Conservation (phyloP, 1,140 invertebrate genomes). For the Coenobita brevimanus region DNA sequence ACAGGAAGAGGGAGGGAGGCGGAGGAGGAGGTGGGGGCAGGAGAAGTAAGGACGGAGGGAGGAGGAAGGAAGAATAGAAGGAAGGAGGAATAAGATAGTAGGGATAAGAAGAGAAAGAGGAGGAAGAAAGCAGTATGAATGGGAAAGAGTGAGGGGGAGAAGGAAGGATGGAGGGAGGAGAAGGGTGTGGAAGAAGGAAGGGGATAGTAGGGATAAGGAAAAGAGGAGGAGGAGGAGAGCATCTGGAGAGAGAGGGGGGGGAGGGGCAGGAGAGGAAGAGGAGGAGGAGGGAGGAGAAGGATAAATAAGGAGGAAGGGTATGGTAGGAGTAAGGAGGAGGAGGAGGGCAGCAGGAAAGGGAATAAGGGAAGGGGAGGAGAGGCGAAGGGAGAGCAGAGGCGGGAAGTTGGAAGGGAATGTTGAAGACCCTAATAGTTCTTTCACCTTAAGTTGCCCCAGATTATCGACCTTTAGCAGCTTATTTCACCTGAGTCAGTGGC, state of each 20-base stretch:
- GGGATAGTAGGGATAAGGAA: neutral
- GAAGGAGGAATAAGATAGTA: neutral
- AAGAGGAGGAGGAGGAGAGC: neutral
- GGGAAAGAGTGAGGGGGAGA: neutral
- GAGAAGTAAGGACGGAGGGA: neutral
- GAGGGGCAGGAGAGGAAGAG: neutral
- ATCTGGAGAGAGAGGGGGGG: too few species aligned
- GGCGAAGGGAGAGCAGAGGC: neutral
- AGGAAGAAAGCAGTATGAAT: neutral
- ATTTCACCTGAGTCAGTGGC: too few species aligned
- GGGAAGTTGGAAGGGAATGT: neutral
- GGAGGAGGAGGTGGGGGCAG: neutral
- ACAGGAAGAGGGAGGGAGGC: neutral
- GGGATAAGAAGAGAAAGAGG: neutral
- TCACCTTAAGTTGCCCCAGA: too few species aligned
- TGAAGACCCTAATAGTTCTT: too few species aligned
- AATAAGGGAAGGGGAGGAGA: neutral
- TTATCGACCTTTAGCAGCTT: too few species aligned
- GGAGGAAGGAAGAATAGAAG: neutral
- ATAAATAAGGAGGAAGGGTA: neutral
- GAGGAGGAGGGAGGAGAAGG: neutral
- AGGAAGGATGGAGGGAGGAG: neutral
- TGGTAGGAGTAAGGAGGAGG: neutral
- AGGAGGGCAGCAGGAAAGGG: neutral
- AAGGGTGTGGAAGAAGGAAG: neutral